phyloP scores from a whole-genome alignment of 2,888 invertebrate genomes.

The Pollenia angustigena region DNA sequence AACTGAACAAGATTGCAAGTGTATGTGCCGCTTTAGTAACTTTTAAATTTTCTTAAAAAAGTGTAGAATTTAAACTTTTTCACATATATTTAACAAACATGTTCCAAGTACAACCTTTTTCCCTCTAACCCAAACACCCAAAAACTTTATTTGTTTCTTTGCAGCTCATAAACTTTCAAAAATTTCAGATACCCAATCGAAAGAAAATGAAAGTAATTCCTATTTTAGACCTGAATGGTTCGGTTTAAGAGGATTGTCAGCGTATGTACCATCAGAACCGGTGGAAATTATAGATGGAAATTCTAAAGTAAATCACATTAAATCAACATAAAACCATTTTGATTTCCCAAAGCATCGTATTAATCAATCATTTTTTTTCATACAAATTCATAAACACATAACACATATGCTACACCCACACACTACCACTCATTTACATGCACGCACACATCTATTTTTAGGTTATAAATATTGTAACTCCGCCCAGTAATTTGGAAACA shows the following conservation, averaged over 20 bases:
- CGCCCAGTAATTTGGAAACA: constrained; percentile 64
- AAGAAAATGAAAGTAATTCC: constrained; percentile 56
- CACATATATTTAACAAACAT: not conserved
- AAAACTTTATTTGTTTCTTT: constrained; percentile 39
- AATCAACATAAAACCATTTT: constrained; percentile 62
- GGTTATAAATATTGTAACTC: constrained; percentile 60
- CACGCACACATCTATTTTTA: constrained; percentile 47
- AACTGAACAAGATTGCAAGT: no score
- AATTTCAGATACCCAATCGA: constrained; percentile 71
- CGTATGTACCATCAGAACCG: constrained; percentile 85
- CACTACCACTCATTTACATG: constrained; percentile 54
- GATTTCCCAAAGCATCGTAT: constrained; percentile 55
- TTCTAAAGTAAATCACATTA: constrained; percentile 86
- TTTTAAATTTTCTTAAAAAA: no score
- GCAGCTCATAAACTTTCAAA: constrained; percentile 68
- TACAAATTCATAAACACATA: constrained; percentile 45
- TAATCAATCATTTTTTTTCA: constrained; percentile 71
- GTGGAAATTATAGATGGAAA: constrained; percentile 87
- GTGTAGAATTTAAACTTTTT: no score
- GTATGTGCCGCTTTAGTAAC: no score
- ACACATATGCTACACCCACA: constrained; percentile 44
- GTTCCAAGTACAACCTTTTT: constrained; percentile 6
- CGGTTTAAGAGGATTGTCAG: constrained; percentile 85
- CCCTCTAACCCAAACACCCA: constrained; percentile 9
- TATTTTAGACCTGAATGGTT: constrained; percentile 83